Conservation (phyloP, 2,797 vertebrate species). For the Molossus molossus region DNA sequence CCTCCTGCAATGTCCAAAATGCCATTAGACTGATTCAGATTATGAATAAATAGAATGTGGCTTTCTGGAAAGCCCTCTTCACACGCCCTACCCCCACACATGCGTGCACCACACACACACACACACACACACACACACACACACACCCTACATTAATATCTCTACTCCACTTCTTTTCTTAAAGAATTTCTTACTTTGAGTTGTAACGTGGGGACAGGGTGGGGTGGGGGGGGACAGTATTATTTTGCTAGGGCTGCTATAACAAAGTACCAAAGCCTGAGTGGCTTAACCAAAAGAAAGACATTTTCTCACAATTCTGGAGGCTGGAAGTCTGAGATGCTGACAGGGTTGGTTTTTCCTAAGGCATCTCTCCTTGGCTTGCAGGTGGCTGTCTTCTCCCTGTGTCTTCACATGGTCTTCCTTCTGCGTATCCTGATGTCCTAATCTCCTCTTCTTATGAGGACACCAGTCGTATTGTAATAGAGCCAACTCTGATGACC, state of each 20-base stretch:
- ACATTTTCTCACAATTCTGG: not conserved
- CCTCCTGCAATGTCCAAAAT: not conserved
- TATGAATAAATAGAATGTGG: not conserved
- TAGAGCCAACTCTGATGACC: not conserved
- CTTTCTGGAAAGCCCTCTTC: constrained; percentile 4
- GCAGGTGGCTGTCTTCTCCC: not conserved
- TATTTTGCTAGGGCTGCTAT: not conserved
- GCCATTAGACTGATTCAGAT: not conserved
- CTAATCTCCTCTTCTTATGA: constrained; percentile 6
- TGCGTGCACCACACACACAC: not conserved
- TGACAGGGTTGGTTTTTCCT: not conserved
- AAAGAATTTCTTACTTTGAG: constrained; percentile 32
- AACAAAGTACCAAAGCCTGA: not conserved
- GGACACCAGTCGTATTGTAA: not conserved
- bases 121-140: too few relatives aligned
- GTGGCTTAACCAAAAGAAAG: not conserved
- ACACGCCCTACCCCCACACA: not conserved
- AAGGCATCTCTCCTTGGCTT: not conserved
- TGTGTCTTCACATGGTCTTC: not conserved
- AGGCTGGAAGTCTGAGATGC: not conserved
- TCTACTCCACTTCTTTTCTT: not conserved
- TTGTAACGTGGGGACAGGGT: too few relatives aligned
- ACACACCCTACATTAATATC: not conserved
- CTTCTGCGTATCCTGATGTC: not conserved
- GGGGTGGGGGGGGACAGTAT: too few relatives aligned